phyloP scores from a whole-genome alignment of 2,797 vertebrate species.

The Vultur gryphus region DNA sequence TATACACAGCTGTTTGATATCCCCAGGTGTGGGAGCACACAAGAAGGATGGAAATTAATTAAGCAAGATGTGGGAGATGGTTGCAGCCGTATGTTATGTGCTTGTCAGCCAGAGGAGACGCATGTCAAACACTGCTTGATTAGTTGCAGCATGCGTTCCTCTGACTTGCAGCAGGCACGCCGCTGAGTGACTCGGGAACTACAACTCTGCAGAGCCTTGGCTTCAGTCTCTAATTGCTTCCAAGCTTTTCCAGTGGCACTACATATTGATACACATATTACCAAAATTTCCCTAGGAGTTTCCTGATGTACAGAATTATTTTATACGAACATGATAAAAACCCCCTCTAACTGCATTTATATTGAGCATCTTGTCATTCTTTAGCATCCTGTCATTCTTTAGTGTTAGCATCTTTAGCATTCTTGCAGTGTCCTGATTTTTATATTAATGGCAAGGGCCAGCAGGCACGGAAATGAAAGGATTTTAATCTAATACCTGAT shows the following conservation, averaged over 20 bases:
- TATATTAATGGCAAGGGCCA: neutral
- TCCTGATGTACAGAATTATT: neutral
- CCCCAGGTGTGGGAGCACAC: conserved; percentile 47
- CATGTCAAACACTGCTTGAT: conserved; percentile 14
- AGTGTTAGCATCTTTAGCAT: neutral
- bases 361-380: neutral
- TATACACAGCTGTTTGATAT: conserved; percentile 21
- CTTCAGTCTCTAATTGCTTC: neutral
- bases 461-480: neutral
- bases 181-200: neutral
- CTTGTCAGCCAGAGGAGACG: conserved; percentile 19
- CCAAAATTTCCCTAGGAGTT: neutral
- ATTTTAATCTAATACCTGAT: neutral
- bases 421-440: neutral
- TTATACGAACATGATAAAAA: neutral
- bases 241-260: neutral
- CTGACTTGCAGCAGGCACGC: neutral
- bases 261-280: fast-evolving
- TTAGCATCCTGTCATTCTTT: fast-evolving
- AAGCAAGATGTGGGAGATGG: conserved; percentile 42
- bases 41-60: conserved; percentile 28
- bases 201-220: neutral
- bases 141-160: neutral
- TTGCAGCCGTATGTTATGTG: neutral
- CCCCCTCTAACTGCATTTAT: fast-evolving